A percentile compares a stretch with the other conserved stretches of the same genome.
These are phyloP conservation scores for Tenthredo distinguenda DNA, from an alignment of 2,888 invertebrate species.

Conservation along the genomic window DNA sequence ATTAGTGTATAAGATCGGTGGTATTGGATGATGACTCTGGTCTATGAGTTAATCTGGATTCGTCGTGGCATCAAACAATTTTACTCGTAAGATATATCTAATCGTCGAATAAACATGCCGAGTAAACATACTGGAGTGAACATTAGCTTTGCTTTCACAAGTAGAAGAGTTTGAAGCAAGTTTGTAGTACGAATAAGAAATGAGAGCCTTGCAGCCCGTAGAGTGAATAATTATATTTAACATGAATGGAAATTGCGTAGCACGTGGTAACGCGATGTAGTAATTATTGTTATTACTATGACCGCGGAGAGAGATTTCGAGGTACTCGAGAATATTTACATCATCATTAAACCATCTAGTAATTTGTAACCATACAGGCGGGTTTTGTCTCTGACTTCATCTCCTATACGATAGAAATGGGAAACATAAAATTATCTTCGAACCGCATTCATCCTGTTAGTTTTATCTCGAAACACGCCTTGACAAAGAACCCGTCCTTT, in stretches of 20 bases:
- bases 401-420: background rate
- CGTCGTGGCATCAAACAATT: background rate
- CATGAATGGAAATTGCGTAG: constrained; percentile 12
- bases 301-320: background rate
- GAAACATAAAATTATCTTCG: background rate
- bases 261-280: background rate
- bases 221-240: background rate
- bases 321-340: background rate
- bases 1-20: background rate
- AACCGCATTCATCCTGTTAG: constrained; percentile 7
- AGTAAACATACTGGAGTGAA: background rate
- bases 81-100: constrained; percentile 33
- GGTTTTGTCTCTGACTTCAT: background rate
- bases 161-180: background rate
- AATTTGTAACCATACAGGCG: background rate
- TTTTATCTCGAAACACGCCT: constrained; percentile 16
- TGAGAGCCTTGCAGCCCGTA: background rate
- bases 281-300: constrained; percentile 9
- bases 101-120: constrained; percentile 40
- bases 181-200: background rate
- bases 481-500: background rate
- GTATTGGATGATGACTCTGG: background rate
- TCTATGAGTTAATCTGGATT: constrained; percentile 3
- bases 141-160: background rate
- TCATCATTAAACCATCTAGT: background rate